Base-by-base conservation (phyloP, 2,888 invertebrate genomes). In the Pyrgus malvae region DNA sequence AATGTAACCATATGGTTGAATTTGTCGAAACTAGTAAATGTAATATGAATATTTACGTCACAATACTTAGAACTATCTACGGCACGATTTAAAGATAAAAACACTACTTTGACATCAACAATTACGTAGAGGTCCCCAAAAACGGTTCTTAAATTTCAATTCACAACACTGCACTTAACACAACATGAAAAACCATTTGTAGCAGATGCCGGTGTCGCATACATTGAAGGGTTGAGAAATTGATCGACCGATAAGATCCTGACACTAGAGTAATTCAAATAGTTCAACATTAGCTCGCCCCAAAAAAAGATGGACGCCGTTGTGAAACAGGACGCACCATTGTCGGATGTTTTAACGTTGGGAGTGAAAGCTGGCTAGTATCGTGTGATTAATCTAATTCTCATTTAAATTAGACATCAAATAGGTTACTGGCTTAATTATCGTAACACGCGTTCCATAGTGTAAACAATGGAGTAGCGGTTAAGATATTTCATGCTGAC, bases 311-410 rank as follows among this genome's bases (percentile, higher is more conserved):
- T 72, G 63, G 21, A 16, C 55, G 38, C 63, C 71, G 71, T 75
- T 78, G 80, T 82, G 79, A 76, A 83, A 83, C 80, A 80, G 78
- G 78, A 81, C 76, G 78, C 71, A 76, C 80, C 75, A 82, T 86
- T 86, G 84, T 86, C 82, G 76, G 75, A 79, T 79, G 81, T 81
- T 83, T 84, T 80, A 81, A 74, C 73, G 78, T 71, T 74, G 66
- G 74, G 68, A 79, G 77, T 76, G 74, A 80, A 80, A 80, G 78
- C 75, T n/a, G n/a, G n/a, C n/a, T 77, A 73, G 76, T 84, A 83
- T 81, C 78, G 83, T 83, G 83, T 84, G 82, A 86, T 85, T 82
- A 83, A 87, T 84, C 79, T 84, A 68, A 76, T 80, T 78, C 76
- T 71, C 74, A 81, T 85, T 85, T 76, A 82, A 85, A 82, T 84